A percentile compares a stretch with the other conserved stretches of the same genome.
Conservation (phyloP, 2,113 vertebrate species). For the Macaca nemestrina region DNA sequence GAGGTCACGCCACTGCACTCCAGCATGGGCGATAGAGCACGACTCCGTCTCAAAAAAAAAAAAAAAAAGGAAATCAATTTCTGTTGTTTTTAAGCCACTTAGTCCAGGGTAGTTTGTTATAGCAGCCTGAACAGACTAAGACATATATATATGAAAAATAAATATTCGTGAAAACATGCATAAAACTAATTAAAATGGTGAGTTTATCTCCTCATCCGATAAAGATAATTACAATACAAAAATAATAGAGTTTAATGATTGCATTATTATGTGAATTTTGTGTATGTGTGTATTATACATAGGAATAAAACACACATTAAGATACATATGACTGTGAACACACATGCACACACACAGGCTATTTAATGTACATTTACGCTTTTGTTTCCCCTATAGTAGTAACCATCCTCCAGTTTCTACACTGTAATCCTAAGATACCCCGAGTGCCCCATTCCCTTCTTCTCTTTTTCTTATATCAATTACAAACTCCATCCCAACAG, state of each 20-base stretch:
- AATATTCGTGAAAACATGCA: background rate
- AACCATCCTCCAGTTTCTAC: background rate
- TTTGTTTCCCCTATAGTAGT: fast-evolving
- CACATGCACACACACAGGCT: background rate
- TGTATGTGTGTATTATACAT: fast-evolving
- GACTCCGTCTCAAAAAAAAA: too few relatives aligned
- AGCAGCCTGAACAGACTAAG: background rate
- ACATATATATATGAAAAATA: background rate
- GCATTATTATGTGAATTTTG: fast-evolving
- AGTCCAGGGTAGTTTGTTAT: background rate
- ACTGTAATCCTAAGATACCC: too few relatives aligned
- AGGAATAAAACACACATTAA: background rate
- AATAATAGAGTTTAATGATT: fast-evolving
- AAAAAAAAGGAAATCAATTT: background rate
- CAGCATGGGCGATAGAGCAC: too few relatives aligned
- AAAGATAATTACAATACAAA: background rate
- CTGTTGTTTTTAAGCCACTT: background rate
- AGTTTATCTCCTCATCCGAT: background rate
- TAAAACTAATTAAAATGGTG: background rate
- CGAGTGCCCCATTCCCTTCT: fast-evolving
- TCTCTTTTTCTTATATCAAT: background rate
- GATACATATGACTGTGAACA: background rate
- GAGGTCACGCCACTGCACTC: too few relatives aligned
- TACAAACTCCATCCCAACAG: background rate
- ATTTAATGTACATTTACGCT: too few relatives aligned